Conservation (phyloP, 2,888 invertebrate species). For the Chaitophorus viminalis region DNA sequence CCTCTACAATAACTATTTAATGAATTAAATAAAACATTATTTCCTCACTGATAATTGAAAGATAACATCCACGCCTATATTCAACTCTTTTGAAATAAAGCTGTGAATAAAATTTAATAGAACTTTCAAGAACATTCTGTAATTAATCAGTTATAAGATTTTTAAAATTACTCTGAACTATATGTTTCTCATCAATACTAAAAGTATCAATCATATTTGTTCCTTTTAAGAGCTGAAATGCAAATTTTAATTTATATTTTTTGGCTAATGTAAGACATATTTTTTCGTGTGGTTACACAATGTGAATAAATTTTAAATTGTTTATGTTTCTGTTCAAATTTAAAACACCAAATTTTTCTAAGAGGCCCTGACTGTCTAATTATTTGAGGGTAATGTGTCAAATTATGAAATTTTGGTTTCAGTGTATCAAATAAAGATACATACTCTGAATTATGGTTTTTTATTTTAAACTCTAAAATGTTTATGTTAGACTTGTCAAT, state of each 20-base stretch:
- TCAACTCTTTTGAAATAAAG: not conserved
- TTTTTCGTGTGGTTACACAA: not conserved
- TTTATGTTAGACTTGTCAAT: not conserved
- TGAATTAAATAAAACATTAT: not conserved
- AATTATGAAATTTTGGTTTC: slow-evolving; percentile 4
- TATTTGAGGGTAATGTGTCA: not conserved
- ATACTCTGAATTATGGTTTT: not conserved
- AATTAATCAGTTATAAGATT: not conserved
- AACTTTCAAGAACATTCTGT: not conserved
- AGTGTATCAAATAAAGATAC: not conserved
- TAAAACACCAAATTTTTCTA: not conserved
- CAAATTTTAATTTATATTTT: not conserved
- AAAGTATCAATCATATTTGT: not conserved
- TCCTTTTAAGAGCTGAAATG: not conserved
- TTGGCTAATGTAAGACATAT: not conserved
- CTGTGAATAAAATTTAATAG: not conserved
- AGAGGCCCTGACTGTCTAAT: not conserved
- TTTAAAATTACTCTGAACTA: not conserved
- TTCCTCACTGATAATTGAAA: not conserved
- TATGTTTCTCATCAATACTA: not conserved
- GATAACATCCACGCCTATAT: not conserved
- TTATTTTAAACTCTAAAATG: not conserved
- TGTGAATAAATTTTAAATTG: not conserved
- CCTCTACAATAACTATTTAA: not conserved
- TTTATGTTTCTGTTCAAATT: not conserved